These are phyloP conservation scores for Sebastes oblongus DNA, from an alignment of 2,797 vertebrate species.

Conservation along the genomic window DNA sequence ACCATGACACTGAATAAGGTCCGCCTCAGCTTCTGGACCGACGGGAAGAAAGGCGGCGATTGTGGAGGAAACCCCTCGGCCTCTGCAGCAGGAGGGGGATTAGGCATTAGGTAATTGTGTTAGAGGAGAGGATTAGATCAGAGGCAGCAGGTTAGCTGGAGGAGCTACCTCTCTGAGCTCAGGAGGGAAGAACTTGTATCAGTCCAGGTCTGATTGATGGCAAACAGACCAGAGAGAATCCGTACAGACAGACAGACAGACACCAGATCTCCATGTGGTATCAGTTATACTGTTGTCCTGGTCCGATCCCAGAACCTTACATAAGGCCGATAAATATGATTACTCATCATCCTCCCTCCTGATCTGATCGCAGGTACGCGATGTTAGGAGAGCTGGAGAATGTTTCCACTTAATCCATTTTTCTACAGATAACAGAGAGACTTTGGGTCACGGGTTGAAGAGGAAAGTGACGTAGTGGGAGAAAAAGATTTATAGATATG, in stretches of 20 bases:
- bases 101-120: constrained; percentile 74
- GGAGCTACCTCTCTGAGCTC: constrained; percentile 3
- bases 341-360: constrained; percentile 25
- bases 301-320: constrained; percentile 12
- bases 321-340: constrained; percentile 27
- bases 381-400: constrained; percentile 5
- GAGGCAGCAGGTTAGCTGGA: constrained; percentile 17
- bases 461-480: not conserved
- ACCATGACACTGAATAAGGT: not conserved
- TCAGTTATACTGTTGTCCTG: not conserved
- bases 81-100: constrained; percentile 51
- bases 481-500: not conserved
- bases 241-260: not conserved
- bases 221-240: not conserved
- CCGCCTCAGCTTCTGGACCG: not conserved
- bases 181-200: not conserved
- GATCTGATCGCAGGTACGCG: not conserved
- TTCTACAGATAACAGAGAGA: not conserved
- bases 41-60: constrained; percentile 39
- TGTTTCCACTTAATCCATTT: not conserved
- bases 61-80: constrained; percentile 48
- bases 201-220: not conserved
- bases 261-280: not conserved
- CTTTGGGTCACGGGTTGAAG: not conserved
- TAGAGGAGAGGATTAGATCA: constrained; percentile 76